Percentiles rank a stretch among this genome's conserved stretches.
phyloP scores from a whole-genome alignment of 1,140 invertebrate species.

The Drosophila littoralis region DNA sequence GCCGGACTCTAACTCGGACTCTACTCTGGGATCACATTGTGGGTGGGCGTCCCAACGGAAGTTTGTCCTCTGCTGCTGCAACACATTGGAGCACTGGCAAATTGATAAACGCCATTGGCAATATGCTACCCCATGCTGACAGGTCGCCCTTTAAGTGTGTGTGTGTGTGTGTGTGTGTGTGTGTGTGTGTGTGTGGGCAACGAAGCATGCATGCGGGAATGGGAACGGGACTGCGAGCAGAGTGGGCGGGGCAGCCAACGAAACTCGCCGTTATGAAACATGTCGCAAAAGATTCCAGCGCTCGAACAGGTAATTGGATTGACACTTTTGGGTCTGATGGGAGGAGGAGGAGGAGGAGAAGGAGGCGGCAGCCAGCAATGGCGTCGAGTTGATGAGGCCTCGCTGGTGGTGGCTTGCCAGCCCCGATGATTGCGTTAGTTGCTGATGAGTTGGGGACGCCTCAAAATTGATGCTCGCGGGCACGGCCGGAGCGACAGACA shows the following conservation, averaged over 20 bases:
- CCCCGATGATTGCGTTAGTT: constrained; percentile 80
- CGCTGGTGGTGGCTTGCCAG: constrained; percentile 67
- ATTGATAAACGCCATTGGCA: constrained; percentile 81
- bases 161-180: constrained; percentile 15
- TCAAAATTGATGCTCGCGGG: constrained; percentile 73
- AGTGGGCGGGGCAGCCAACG: constrained; percentile 3
- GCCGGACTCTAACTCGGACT: constrained; percentile 36
- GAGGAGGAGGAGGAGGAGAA: not conserved
- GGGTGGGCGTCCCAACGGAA: constrained; percentile 63
- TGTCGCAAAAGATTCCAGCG: constrained; percentile 82
- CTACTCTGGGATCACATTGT: constrained; percentile 46
- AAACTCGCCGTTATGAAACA: constrained; percentile 73
- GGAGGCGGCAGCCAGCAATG: constrained; percentile 30
- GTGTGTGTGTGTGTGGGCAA: constrained; percentile 29
- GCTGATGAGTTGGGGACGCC: constrained; percentile 64
- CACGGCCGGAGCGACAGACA: constrained; percentile 25
- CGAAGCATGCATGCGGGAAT: constrained; percentile 37
- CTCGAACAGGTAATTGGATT: constrained; percentile 83
- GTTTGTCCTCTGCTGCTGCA: constrained; percentile 19
- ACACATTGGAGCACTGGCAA: constrained; percentile 38
- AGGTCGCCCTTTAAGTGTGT: not conserved
- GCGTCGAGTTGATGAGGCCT: constrained; percentile 75
- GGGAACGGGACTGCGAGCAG: not conserved
- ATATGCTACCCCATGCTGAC: constrained; percentile 34
- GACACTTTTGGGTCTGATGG: constrained; percentile 80